phyloP scores from a whole-genome alignment of 2,113 vertebrate genomes.

The Myiozetetes cayanensis region DNA sequence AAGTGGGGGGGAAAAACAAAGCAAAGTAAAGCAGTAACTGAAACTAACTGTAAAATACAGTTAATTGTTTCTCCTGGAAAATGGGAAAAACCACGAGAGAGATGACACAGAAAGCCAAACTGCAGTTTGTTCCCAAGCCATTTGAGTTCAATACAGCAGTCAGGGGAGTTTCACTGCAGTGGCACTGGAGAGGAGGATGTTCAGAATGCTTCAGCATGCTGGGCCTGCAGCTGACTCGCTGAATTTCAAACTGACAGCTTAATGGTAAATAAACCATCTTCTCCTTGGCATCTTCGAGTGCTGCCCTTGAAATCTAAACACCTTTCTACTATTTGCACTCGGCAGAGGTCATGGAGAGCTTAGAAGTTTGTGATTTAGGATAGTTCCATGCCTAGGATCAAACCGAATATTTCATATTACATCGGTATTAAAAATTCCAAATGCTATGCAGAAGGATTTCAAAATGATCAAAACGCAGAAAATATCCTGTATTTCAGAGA shows the following conservation, averaged over 20 bases:
- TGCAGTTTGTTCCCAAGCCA: not conserved
- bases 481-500: not conserved
- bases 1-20: not conserved
- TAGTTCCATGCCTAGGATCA: not conserved
- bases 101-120: not conserved
- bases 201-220: constrained; percentile 21
- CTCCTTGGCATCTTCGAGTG: not conserved
- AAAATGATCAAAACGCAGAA: not conserved
- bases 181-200: not conserved
- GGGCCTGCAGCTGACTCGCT: not conserved
- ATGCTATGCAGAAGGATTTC: not conserved
- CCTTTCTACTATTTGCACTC: not conserved
- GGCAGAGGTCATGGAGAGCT: not conserved
- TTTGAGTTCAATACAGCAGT: not conserved
- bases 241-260: constrained; percentile 37
- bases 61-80: not conserved
- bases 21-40: not conserved
- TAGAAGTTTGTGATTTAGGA: not conserved
- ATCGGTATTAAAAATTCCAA: too few relatives aligned
- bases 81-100: not conserved
- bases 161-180: not conserved
- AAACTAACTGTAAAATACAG: constrained; percentile 25
- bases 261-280: constrained; percentile 47
- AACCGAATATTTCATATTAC: not conserved
- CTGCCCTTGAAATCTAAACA: constrained; percentile 33